A percentile compares a stretch with the other conserved stretches of the same genome.
phyloP scores from a whole-genome alignment of 1,140 invertebrate genomes.

The Yoshiicerus persimilis region DNA sequence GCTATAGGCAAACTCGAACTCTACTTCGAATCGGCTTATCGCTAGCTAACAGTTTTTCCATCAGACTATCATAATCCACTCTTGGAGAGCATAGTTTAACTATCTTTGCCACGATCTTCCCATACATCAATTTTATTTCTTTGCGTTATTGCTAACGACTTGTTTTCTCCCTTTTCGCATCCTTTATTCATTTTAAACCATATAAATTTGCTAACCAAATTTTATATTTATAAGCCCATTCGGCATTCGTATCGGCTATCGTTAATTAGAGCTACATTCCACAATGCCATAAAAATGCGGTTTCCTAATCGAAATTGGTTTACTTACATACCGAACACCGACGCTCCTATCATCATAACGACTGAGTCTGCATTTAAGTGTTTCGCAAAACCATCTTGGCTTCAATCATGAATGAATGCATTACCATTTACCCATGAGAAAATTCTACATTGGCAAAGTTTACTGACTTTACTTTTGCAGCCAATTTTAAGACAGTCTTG shows the following conservation, averaged over 20 bases:
- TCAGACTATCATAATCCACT: background rate
- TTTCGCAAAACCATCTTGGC: too few relatives aligned
- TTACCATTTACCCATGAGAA: too few relatives aligned
- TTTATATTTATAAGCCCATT: background rate
- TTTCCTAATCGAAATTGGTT: background rate
- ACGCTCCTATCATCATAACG: too few relatives aligned
- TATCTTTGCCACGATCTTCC: background rate
- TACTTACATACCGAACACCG: background rate
- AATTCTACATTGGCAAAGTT: too few relatives aligned
- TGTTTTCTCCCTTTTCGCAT: background rate
- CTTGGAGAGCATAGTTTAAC: background rate
- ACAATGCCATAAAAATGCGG: background rate
- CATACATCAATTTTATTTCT: slow-evolving; percentile 19
- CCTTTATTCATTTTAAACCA: background rate
- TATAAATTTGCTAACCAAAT: background rate
- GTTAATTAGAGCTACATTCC: background rate
- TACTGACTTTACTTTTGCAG: too few relatives aligned
- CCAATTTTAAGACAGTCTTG: too few relatives aligned
- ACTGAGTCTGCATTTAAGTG: too few relatives aligned
- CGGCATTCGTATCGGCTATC: background rate
- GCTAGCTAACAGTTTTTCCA: background rate
- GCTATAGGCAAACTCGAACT: background rate
- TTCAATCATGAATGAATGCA: too few relatives aligned
- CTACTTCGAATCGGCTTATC: background rate
- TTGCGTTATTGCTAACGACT: background rate